phyloP scores from a whole-genome alignment of 2,113 vertebrate genomes.

The Rattus rattus region DNA sequence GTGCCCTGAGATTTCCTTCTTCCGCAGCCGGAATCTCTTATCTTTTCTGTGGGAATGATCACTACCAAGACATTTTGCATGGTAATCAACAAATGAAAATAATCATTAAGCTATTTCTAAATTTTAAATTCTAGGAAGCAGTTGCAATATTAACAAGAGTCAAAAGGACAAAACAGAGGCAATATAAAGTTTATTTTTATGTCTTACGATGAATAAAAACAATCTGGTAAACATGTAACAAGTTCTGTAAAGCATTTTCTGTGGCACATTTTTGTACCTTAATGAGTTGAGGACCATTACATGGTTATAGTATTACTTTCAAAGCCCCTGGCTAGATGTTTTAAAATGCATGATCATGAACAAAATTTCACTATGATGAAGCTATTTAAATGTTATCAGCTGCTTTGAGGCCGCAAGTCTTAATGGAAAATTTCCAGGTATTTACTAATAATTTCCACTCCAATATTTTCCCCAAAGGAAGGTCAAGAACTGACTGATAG shows the following conservation, averaged over 20 bases:
- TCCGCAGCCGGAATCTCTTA: background rate
- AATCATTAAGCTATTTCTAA: background rate
- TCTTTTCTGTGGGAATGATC: background rate
- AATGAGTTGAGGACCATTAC: conserved; percentile 38
- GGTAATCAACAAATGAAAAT: background rate
- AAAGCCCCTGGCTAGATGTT: conserved; percentile 68
- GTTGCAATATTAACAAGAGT: background rate
- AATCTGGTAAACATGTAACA: background rate
- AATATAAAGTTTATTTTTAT: background rate
- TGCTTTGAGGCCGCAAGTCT: conserved; percentile 45
- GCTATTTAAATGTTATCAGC: conserved; percentile 69
- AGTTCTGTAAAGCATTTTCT: conserved; percentile 2
- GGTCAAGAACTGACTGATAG: conserved; percentile 56
- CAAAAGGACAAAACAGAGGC: background rate
- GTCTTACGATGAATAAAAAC: background rate
- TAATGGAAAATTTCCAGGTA: conserved; percentile 54
- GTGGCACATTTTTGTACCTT: conserved; percentile 44
- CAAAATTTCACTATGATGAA: conserved; percentile 56
- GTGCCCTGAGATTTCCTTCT: background rate
- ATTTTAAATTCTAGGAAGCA: background rate
- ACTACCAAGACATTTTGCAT: background rate
- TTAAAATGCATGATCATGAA: conserved; percentile 75
- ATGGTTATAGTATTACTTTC: conserved; percentile 71
- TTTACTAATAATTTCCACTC: conserved; percentile 61
- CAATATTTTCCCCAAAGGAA: conserved; percentile 40